Percentiles rank a stretch among this genome's conserved stretches.
Conservation (phyloP, 2,113 vertebrate species). For the Rhineura floridana region DNA sequence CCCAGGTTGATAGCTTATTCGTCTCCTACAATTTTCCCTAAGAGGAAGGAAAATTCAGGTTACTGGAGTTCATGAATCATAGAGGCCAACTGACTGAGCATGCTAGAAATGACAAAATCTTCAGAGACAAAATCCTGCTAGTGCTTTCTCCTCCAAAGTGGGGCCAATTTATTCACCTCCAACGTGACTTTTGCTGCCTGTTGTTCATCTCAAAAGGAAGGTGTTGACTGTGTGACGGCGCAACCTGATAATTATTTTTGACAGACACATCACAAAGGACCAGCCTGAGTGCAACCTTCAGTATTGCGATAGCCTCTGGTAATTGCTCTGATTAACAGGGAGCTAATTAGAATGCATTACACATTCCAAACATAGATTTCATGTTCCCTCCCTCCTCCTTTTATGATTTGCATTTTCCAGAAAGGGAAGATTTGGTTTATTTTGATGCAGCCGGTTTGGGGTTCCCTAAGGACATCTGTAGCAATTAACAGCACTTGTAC, state of each 20-base stretch:
- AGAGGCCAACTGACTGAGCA: constrained; percentile 28
- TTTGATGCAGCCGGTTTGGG: constrained; percentile 7
- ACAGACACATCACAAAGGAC: constrained; percentile 53
- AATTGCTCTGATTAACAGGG: constrained; percentile 63
- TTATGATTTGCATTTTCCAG: constrained; percentile 55
- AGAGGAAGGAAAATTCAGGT: constrained; percentile 9
- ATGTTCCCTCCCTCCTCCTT: constrained; percentile 23
- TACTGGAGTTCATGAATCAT: constrained; percentile 21
- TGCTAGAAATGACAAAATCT: constrained; percentile 36
- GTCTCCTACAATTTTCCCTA: background rate
- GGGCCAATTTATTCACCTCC: constrained; percentile 39
- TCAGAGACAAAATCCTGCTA: background rate
- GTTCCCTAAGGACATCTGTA: constrained; percentile 41
- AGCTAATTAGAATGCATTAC: constrained; percentile 66
- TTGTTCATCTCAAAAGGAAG: constrained; percentile 40
- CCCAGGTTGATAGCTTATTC: constrained; percentile 1
- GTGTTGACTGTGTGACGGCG: constrained; percentile 53
- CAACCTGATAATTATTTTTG: constrained; percentile 61
- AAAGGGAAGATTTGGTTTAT: constrained; percentile 49
- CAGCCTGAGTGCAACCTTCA: constrained; percentile 39
- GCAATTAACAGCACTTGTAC: background rate
- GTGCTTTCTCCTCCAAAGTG: constrained; percentile 15
- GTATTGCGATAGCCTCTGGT: constrained; percentile 44
- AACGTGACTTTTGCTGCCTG: constrained; percentile 8
- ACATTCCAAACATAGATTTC: constrained; percentile 56